phyloP scores from a whole-genome alignment of 2,113 vertebrate genomes.

The Cygnus atratus region DNA sequence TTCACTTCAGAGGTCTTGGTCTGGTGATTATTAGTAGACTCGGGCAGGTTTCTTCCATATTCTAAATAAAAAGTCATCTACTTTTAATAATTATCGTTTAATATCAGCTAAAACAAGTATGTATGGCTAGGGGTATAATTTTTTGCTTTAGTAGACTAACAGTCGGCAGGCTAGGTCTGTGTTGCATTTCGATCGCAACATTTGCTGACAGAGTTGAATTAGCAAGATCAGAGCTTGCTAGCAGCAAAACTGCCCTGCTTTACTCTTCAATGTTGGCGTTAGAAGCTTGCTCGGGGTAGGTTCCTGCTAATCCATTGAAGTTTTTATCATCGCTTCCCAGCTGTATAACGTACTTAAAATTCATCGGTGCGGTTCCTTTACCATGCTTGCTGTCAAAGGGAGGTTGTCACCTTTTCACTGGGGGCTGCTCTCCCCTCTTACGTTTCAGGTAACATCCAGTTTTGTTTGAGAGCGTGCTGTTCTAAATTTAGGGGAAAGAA shows the following conservation, averaged over 20 bases:
- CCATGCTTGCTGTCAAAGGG: neutral
- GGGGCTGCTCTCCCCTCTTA: neutral
- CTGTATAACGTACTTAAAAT: neutral
- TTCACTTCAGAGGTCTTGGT: neutral
- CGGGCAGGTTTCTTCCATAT: neutral
- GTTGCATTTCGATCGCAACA: slow-evolving; percentile 22
- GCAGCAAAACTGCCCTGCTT: slow-evolving; percentile 2
- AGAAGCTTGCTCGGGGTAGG: neutral
- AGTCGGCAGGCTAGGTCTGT: neutral
- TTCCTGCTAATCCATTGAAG: neutral
- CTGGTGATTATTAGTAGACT: neutral
- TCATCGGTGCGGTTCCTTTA: neutral
- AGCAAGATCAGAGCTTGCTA: slow-evolving; percentile 18
- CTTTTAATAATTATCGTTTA: neutral
- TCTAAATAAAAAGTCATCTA: neutral
- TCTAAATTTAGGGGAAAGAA: neutral
- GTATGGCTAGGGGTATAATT: neutral
- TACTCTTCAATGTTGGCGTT: neutral
- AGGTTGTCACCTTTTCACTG: neutral
- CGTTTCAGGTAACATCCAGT: neutral
- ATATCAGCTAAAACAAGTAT: neutral
- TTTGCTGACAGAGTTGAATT: slow-evolving; percentile 45
- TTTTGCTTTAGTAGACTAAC: neutral
- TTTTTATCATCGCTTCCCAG: slow-evolving; percentile 1
- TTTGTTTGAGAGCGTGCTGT: neutral